Evolutionary conservation across 2,113 vertebrate species (phyloP), one percentile per base, ranked within the genome.

Genomic region (Dendrocopos noguchii): DNA sequence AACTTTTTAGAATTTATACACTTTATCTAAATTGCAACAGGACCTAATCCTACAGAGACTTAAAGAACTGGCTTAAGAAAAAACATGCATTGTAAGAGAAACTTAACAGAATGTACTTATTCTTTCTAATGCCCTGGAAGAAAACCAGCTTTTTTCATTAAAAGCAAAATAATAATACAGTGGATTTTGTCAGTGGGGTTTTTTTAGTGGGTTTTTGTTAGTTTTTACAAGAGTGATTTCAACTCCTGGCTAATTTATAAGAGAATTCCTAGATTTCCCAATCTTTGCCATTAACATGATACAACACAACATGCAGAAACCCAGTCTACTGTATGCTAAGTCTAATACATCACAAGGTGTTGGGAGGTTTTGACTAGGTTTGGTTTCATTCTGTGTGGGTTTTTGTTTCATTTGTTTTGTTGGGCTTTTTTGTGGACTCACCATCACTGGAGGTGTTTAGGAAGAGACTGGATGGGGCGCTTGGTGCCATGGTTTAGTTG

Each of bases 111-210:
- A 84, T 53, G 59, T 67, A 53, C 8, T 70, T 11, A 29, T 50
- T 93, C 14, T 15, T 65, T 88, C 27, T 15, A 50, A 34, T 24
- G 25, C n/a, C 36, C 63, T 65, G 28, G 9, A 67, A 67, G 5
- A 67, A 56, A 89, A 78, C 29, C 2, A 65, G 21, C 25, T 61
- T 34, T 1, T 84, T 82, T 56, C 34, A 8, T 57, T 50, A 77
- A 83, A 91, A 36, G 1, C 7, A 73, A 81, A 84, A 34, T 14
- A 88, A 36, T 20, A 65, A 56, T 4, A 47, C 20, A 89, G 22
- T 27, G 13, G 4, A 6, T 0, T 86, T 67, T 77, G 13, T n/a
- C 9, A 59, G 34, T 61, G 15, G 1, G 2, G 1, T 36, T 39
- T 39, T 66, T 74, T 29, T 11, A 6, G 19, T n/a, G 2, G 2